Evolutionary conservation across 2,888 invertebrate species (phyloP).

Genomic region (Piscicola geometra): DNA sequence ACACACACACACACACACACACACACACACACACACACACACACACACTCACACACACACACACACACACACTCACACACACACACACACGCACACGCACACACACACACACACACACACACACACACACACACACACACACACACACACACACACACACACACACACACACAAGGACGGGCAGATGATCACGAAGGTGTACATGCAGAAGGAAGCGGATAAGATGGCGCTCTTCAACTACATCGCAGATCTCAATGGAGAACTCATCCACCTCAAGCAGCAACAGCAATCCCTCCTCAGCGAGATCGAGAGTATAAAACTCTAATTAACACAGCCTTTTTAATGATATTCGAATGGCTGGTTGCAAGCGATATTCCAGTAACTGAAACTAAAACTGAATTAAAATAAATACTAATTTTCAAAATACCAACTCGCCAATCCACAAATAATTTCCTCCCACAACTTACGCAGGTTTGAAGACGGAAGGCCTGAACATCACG

Average conservation of each 20-base stretch:
- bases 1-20: conserved; percentile 16
- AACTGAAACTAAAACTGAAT: too few species aligned
- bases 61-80: conserved; percentile 32
- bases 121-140: conserved; percentile 11
- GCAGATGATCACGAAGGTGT: conserved; percentile 10
- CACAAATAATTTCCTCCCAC: too few species aligned
- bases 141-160: too few species aligned
- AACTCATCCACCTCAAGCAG: conserved; percentile 27
- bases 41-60: conserved; percentile 28
- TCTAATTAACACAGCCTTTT: neutral
- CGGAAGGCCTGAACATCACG: conserved; percentile 13
- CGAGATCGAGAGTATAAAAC: conserved; percentile 11
- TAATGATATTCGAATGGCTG: too few species aligned
- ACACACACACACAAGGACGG: conserved; percentile 7
- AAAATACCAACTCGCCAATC: too few species aligned
- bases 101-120: conserved; percentile 31
- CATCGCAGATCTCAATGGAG: conserved; percentile 31
- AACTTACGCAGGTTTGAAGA: conserved; percentile 3
- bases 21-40: conserved; percentile 25
- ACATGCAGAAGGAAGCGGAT: conserved; percentile 32
- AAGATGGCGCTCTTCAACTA: conserved; percentile 35
- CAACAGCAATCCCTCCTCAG: conserved; percentile 7
- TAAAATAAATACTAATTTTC: too few species aligned
- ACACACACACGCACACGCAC: conserved; percentile 18
- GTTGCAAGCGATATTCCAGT: too few species aligned